Conservation (phyloP, 1,140 invertebrate species). For the Drosophila tropicalis region DNA sequence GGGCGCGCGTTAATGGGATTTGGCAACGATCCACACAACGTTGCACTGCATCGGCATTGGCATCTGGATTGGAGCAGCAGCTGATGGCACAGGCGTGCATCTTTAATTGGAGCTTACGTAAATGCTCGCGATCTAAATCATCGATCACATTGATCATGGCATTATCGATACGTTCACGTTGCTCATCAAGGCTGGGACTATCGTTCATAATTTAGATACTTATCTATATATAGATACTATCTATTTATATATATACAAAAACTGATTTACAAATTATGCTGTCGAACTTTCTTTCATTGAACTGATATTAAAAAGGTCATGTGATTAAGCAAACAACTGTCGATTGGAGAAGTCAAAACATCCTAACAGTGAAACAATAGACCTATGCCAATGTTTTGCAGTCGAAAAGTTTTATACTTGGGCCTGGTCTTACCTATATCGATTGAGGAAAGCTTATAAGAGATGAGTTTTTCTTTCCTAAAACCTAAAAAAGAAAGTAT, state of each 20-base stretch:
- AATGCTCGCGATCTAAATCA: conserved; percentile 89
- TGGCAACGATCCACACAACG: conserved; percentile 92
- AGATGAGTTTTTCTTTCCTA: too few species aligned
- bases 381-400: too few species aligned
- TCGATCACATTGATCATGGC: conserved; percentile 90
- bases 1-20: conserved; percentile 87
- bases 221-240: neutral
- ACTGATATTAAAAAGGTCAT: neutral
- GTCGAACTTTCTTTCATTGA: too few species aligned
- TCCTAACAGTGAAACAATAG: too few species aligned
- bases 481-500: too few species aligned
- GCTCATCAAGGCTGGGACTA: conserved; percentile 88
- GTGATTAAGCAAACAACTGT: neutral
- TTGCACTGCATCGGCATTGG: conserved; percentile 89
- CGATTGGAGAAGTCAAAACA: too few species aligned
- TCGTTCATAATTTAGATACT: conserved; percentile 31
- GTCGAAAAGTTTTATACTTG: too few species aligned
- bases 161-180: conserved; percentile 90
- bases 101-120: conserved; percentile 93
- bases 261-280: too few species aligned
- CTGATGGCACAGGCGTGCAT: conserved; percentile 94
- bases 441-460: too few species aligned
- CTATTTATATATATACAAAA: too few species aligned
- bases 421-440: too few species aligned
- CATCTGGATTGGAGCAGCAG: conserved; percentile 90